A percentile compares a stretch with the other conserved stretches of the same genome.
Evolutionary conservation across 2,888 invertebrate genomes (phyloP).

Genomic region (Nemurella pictetii): DNA sequence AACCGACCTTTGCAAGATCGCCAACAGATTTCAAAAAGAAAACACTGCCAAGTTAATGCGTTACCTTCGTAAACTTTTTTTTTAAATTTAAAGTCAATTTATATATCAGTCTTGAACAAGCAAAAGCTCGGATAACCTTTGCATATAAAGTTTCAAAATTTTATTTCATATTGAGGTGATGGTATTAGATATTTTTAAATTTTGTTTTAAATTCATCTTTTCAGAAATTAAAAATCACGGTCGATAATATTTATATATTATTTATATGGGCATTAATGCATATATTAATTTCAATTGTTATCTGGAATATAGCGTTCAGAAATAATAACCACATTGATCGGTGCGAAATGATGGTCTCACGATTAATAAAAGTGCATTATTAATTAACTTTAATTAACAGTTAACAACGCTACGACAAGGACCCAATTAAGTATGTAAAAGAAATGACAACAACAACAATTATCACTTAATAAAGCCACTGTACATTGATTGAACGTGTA

Average conservation of each 20-base stretch:
- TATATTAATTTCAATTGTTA: not conserved
- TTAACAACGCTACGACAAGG: not conserved
- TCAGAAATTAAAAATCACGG: not conserved
- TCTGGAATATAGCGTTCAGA: not conserved
- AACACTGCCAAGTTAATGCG: no score
- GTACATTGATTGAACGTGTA: not conserved
- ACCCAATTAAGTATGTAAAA: not conserved
- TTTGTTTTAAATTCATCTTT: not conserved
- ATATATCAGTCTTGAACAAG: not conserved
- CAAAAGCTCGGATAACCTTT: not conserved
- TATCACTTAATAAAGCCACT: not conserved
- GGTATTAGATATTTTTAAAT: not conserved
- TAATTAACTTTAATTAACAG: not conserved
- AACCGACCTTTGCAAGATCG: no score
- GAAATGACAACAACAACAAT: not conserved
- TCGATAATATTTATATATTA: no score
- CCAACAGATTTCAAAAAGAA: no score
- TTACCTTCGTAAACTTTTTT: not conserved
- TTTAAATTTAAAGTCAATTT: not conserved
- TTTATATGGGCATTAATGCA: not conserved
- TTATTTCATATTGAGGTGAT: not conserved
- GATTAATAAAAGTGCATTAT: not conserved
- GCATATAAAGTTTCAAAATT: not conserved
- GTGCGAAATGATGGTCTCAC: not conserved
- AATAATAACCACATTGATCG: no score